phyloP scores from a whole-genome alignment of 2,797 vertebrate species.

The Alosa sapidissima region DNA sequence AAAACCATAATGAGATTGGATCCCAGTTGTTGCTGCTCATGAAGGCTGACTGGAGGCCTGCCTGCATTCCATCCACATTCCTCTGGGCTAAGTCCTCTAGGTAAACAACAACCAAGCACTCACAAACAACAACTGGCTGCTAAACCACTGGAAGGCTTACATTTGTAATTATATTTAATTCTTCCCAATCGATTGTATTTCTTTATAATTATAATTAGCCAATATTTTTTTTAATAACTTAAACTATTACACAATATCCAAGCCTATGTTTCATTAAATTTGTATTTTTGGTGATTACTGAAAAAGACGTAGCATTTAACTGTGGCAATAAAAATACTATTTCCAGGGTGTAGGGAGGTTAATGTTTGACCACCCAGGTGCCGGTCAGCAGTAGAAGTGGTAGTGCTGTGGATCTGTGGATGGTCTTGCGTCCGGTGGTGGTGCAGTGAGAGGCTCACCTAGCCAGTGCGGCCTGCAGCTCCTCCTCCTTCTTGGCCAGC shows the following conservation, averaged over 20 bases:
- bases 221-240: neutral
- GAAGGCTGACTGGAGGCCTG: constrained; percentile 23
- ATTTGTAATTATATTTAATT: neutral
- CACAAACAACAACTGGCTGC: neutral
- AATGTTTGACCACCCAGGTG: too few relatives aligned
- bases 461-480: constrained; percentile 85
- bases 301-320: neutral
- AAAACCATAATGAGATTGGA: constrained; percentile 20
- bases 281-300: neutral
- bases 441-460: constrained; percentile 59
- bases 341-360: neutral
- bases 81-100: neutral
- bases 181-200: neutral
- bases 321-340: neutral
- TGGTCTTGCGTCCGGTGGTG: neutral
- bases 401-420: neutral
- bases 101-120: neutral
- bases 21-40: neutral
- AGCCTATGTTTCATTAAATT: neutral
- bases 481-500: constrained; percentile 94
- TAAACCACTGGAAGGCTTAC: neutral
- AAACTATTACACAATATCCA: neutral
- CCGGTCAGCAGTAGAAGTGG: neutral
- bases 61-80: constrained; percentile 25
- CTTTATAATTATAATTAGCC: neutral